Base-by-base conservation (phyloP, 2,113 vertebrate species). In the Amphilophus citrinellus region DNA sequence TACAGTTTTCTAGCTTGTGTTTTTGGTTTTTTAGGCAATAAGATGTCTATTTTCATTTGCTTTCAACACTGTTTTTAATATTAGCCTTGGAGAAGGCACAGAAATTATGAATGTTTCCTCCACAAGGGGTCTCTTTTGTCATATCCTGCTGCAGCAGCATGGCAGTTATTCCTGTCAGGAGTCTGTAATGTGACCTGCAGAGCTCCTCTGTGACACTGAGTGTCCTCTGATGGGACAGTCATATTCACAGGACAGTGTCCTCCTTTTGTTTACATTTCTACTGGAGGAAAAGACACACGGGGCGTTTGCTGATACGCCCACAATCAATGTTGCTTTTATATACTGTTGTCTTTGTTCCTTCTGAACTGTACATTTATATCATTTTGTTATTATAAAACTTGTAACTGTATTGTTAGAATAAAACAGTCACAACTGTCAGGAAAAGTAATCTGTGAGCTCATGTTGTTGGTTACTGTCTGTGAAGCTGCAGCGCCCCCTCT, bases 351-450 rank as follows among this genome's bases (percentile, higher is more conserved):
- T 76, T 77, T 84, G 71, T 88, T 82, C 10, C 44, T 85, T 91
- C 71, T 93, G 75, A 90, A 84, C 86, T 93, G 83, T 93, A 76
- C 61, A 92, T 93, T 91, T 92, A 65, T 92, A 90, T 92, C 2
- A 81, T 94, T 95, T 92, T 93, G 87, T 91, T 91, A 92, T 91
- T 94, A 90, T 91, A 78, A 87, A 93, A 89, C 87, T 1, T 91
- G 53, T 85, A 85, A 84, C 18, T 85, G 86, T 78, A 73, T 85
- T 91, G 76, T 87, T 88, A 89, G 85, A 95, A 94, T 94, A 94
- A 95, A 95, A 79, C 17, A 76, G 65, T 84, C 83, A 62, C 37
- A 39, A 8, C 87, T 83, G 53, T 86, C 85, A 83, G 71, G 81
- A 75, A 86, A 71, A 53, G 18, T 18, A 47, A 35, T 32, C 35